A percentile compares a stretch with the other conserved stretches of the same genome.
Evolutionary conservation across 2,797 vertebrate genomes (phyloP).

Genomic region (Stomatorhinus walkeri): DNA sequence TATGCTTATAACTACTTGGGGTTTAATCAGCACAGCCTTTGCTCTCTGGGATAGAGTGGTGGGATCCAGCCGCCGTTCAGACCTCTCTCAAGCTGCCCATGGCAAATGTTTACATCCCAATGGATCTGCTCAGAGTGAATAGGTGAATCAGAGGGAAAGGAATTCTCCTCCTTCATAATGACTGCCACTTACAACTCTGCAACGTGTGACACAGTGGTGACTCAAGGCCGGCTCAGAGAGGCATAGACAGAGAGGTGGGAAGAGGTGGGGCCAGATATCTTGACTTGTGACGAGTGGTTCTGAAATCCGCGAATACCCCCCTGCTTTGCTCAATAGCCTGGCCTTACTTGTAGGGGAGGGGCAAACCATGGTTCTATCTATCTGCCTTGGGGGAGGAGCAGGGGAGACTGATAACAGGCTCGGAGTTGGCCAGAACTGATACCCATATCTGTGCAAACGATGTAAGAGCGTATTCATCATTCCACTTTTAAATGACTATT

Average conservation of each 20-base stretch:
- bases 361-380: background rate
- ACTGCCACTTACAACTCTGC: background rate
- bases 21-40: background rate
- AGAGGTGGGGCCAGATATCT: slow-evolving; percentile 23
- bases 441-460: background rate
- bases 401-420: background rate
- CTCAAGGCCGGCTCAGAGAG: slow-evolving; percentile 35
- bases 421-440: background rate
- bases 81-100: background rate
- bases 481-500: background rate
- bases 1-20: background rate
- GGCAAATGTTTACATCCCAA: slow-evolving; percentile 55
- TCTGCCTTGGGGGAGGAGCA: background rate
- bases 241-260: background rate
- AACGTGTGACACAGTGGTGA: slow-evolving; percentile 33
- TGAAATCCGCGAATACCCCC: background rate
- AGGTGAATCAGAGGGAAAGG: slow-evolving; percentile 52
- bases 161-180: slow-evolving; percentile 50
- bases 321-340: background rate
- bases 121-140: slow-evolving; percentile 52
- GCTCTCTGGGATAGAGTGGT: background rate
- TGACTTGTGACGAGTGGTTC: background rate
- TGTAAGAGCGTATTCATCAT: background rate
- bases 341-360: background rate
- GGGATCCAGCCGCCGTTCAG: background rate